Evolutionary conservation across 2,797 vertebrate genomes (phyloP).

Genomic region (Platalea minor): DNA sequence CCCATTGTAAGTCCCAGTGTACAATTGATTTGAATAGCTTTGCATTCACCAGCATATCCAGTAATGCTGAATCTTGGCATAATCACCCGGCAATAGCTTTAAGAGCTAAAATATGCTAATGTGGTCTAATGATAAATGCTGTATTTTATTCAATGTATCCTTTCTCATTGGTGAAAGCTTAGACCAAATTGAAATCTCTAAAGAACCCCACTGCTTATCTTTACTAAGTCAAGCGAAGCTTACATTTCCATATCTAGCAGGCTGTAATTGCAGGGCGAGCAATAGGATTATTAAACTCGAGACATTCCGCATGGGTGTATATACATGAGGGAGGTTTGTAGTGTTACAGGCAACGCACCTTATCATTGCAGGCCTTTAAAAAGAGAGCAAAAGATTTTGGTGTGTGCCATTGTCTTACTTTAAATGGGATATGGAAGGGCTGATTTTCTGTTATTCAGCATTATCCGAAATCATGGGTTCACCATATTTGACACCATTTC

Average conservation of each 20-base stretch:
- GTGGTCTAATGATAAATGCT: constrained; percentile 22
- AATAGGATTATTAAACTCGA: constrained; percentile 39
- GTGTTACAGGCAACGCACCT: neutral
- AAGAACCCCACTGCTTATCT: constrained; percentile 8
- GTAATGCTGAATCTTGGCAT: neutral
- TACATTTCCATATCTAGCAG: neutral
- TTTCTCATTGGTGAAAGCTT: neutral
- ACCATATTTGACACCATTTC: neutral
- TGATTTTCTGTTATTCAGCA: neutral
- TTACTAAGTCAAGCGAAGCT: neutral
- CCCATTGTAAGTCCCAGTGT: neutral
- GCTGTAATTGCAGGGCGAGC: neutral
- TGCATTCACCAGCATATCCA: neutral
- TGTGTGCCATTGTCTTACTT: neutral
- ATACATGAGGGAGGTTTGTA: neutral
- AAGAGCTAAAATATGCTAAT: constrained; percentile 44
- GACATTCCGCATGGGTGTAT: neutral
- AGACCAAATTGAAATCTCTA: neutral
- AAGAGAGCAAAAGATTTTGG: neutral
- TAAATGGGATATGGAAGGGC: neutral
- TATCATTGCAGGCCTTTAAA: neutral
- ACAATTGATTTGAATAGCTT: neutral
- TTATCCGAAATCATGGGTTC: neutral
- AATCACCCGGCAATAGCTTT: constrained; percentile 5
- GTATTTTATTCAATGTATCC: neutral